Percentiles rank a stretch among this genome's conserved stretches.
Conservation (phyloP, 2,888 invertebrate species). For the Proisotoma minuta region DNA sequence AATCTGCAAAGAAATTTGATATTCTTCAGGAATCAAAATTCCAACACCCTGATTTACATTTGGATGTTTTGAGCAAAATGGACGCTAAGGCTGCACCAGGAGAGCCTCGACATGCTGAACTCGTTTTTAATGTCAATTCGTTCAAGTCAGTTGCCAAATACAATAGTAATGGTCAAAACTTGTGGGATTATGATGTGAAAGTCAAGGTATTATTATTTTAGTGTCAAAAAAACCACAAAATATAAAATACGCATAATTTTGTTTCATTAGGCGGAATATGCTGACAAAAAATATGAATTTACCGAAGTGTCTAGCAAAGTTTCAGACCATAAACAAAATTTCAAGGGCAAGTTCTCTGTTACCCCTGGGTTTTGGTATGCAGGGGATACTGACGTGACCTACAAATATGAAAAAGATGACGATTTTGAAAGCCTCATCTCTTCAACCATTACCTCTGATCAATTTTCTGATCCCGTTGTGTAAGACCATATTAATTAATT, state of each 20-base stretch:
- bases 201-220: conserved; percentile 15
- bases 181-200: conserved; percentile 19
- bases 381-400: conserved; percentile 29
- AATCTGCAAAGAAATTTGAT: conserved; percentile 39
- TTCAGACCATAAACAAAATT: conserved; percentile 26
- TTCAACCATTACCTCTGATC: conserved; percentile 33
- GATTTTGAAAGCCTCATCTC: conserved; percentile 31
- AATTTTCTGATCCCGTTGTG: conserved; percentile 33
- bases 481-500: conserved; percentile 13
- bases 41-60: conserved; percentile 56
- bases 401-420: conserved; percentile 26
- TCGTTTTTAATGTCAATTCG: conserved; percentile 15
- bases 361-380: conserved; percentile 37
- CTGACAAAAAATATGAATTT: conserved; percentile 37
- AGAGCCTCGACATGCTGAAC: conserved; percentile 25
- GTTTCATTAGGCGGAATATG: conserved; percentile 19
- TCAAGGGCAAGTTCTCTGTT: conserved; percentile 25
- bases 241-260: conserved; percentile 1
- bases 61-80: conserved; percentile 57
- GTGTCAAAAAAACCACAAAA: not conserved
- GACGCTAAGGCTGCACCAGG: conserved; percentile 52
- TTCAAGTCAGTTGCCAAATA: conserved; percentile 25
- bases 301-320: conserved; percentile 34
- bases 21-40: conserved; percentile 51
- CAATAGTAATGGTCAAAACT: conserved; percentile 16